Percentiles rank a stretch among this genome's conserved stretches.
These are phyloP conservation scores for Acanthosoma haemorrhoidale DNA, from an alignment of 2,888 invertebrate genomes.

Conservation along the genomic window DNA sequence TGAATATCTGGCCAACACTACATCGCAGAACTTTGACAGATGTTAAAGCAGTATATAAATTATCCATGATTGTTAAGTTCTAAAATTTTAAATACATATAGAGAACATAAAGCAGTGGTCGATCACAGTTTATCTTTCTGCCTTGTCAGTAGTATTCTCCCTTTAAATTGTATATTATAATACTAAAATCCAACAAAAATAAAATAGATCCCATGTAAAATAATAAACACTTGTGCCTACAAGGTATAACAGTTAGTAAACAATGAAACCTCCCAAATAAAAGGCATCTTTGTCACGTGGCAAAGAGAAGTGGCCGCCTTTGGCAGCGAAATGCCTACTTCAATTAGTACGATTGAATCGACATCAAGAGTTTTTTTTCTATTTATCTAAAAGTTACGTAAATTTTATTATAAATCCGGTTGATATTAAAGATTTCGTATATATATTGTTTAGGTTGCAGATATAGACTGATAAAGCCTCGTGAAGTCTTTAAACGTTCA, in stretches of 20 bases:
- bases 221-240: too few species aligned
- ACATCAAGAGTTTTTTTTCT: too few species aligned
- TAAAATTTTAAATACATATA: not conserved
- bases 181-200: not conserved
- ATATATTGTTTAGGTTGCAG: too few species aligned
- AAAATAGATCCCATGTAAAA: not conserved
- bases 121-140: not conserved
- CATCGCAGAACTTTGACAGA: constrained; percentile 72
- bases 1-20: constrained; percentile 79
- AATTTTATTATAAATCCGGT: too few species aligned
- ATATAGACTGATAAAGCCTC: too few species aligned
- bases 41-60: constrained; percentile 54
- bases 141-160: not conserved
- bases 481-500: too few species aligned
- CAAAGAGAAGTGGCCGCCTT: too few species aligned
- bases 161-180: not conserved
- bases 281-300: not conserved
- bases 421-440: too few species aligned
- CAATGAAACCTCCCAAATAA: not conserved
- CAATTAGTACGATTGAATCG: too few species aligned
- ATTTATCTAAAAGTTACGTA: too few species aligned
- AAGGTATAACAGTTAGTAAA: too few species aligned
- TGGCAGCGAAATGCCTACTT: too few species aligned
- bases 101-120: not conserved
- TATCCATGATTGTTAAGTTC: constrained; percentile 33